Percentiles rank a stretch among this genome's conserved stretches.
These are phyloP conservation scores for Tachyglossus aculeatus DNA, from an alignment of 2,797 vertebrate genomes.

Conservation along the genomic window DNA sequence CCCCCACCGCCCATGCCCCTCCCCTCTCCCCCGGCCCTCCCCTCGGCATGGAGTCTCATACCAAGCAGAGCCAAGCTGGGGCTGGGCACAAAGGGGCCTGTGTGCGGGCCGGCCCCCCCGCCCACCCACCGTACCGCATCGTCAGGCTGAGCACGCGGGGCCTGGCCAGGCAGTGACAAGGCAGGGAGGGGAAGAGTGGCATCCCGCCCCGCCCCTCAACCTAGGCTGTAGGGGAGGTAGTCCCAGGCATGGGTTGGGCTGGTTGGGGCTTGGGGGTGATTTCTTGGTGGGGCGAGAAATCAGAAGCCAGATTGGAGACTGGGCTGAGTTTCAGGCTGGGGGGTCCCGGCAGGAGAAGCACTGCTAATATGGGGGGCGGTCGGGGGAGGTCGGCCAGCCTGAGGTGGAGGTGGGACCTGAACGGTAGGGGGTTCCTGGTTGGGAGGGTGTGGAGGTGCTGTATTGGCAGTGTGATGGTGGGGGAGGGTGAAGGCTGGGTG, in stretches of 20 bases:
- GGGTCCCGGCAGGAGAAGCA: not conserved
- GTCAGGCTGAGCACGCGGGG: conserved; percentile 64
- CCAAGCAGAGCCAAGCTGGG: conserved; percentile 69
- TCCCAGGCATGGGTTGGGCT: not conserved
- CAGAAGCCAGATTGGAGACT: not conserved
- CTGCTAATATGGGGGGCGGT: not conserved
- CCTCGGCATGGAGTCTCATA: conserved; percentile 68
- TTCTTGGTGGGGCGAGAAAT: not conserved
- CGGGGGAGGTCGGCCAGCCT: not conserved
- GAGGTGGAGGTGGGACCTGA: not conserved
- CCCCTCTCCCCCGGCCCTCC: conserved; percentile 25
- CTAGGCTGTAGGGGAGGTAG: conserved; percentile 13
- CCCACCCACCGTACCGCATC: conserved; percentile 34
- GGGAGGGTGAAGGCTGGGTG: no score
- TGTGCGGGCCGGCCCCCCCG: not conserved
- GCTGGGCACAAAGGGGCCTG: conserved; percentile 58
- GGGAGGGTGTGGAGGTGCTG: no score
- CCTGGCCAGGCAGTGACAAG: conserved; percentile 20
- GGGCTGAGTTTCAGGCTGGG: not conserved
- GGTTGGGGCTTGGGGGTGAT: not conserved
- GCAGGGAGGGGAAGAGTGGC: conserved; percentile 19
- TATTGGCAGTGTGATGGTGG: no score
- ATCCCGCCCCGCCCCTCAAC: conserved; percentile 16
- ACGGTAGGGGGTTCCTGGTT: no score
- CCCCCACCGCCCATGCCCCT: not conserved